Conservation (phyloP, 2,113 vertebrate species). For the Peromyscus californicus region DNA sequence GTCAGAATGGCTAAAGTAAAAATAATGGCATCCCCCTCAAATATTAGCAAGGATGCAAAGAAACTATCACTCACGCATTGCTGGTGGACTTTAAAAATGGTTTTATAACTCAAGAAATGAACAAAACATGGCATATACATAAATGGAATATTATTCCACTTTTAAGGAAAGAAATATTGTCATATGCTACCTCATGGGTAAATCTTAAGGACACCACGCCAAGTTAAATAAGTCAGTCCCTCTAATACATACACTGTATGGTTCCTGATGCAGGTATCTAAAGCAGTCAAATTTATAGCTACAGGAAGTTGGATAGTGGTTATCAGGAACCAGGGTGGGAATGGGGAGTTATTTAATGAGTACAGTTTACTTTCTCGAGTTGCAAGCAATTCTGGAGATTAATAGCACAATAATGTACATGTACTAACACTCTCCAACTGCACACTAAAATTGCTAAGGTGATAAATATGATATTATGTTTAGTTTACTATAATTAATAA, state of each 20-base stretch:
- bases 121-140: background rate
- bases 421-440: background rate
- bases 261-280: background rate
- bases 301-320: background rate
- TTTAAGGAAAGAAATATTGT: background rate
- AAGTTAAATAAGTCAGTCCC: background rate
- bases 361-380: background rate
- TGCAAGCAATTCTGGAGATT: background rate
- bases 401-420: background rate
- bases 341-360: background rate
- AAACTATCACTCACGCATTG: background rate
- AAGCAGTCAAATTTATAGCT: background rate
- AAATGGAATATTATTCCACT: background rate
- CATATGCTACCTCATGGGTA: background rate
- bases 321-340: background rate
- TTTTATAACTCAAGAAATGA: background rate
- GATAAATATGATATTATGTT: background rate
- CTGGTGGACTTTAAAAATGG: background rate
- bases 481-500: slow-evolving; percentile 8
- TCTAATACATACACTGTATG: background rate
- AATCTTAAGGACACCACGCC: background rate
- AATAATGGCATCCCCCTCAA: background rate
- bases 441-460: background rate
- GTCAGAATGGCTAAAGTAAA: background rate
- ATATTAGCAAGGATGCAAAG: background rate